A percentile compares a stretch with the other conserved stretches of the same genome.
These are phyloP conservation scores for Zaprionus gabonicus DNA, from an alignment of 1,140 invertebrate species.

Conservation along the genomic window DNA sequence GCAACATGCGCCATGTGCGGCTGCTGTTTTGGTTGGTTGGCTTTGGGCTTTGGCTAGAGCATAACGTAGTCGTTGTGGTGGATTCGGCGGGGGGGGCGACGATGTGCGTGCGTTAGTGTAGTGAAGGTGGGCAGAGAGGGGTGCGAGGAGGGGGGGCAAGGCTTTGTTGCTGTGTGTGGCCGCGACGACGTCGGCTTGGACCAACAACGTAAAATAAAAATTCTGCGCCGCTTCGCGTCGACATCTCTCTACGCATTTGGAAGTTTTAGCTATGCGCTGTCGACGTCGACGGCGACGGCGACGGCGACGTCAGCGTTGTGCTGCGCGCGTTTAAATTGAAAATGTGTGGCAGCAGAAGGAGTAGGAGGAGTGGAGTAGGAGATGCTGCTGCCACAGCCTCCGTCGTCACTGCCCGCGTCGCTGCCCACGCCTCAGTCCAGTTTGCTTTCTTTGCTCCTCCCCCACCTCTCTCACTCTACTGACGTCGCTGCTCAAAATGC, in stretches of 20 bases:
- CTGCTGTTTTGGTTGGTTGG: constrained; percentile 39
- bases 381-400: background rate
- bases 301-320: background rate
- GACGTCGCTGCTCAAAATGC: constrained; percentile 33
- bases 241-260: constrained; percentile 72
- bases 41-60: constrained; percentile 14
- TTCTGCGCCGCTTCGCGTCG: constrained; percentile 11
- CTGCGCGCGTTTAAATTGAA: constrained; percentile 70
- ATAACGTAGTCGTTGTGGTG: background rate
- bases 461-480: constrained; percentile 29
- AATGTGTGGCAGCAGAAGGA: constrained; percentile 47
- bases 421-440: constrained; percentile 32
- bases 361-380: too few relatives aligned
- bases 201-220: constrained; percentile 44
- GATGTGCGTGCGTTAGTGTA: background rate
- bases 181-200: constrained; percentile 35
- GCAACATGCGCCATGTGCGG: constrained; percentile 33
- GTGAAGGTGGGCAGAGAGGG: background rate
- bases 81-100: background rate
- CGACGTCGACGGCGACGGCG: constrained; percentile 7
- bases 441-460: constrained; percentile 51
- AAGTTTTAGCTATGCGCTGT: constrained; percentile 70
- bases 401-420: constrained; percentile 11
- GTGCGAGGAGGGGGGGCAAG: background rate
- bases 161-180: background rate